Conservation (phyloP, 2,888 invertebrate genomes). For the Acanthosoma haemorrhoidale region DNA sequence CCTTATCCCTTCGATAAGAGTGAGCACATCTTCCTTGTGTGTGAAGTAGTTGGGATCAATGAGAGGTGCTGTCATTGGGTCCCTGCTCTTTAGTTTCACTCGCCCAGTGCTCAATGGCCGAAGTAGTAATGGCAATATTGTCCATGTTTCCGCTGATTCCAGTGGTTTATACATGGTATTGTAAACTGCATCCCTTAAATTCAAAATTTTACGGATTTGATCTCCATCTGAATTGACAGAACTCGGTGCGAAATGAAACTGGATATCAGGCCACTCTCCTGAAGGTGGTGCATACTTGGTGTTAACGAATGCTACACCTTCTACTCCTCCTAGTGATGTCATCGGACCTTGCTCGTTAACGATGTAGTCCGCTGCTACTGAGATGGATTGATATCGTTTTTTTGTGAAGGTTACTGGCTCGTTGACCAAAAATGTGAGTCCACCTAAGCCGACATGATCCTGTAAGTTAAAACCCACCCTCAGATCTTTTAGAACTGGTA, state of each 20-base stretch:
- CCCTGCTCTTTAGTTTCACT: slow-evolving; percentile 71
- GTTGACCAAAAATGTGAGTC: slow-evolving; percentile 74
- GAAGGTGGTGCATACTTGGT: slow-evolving; percentile 76
- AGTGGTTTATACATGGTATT: slow-evolving; percentile 81
- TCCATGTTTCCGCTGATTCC: slow-evolving; percentile 74
- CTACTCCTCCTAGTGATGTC: slow-evolving; percentile 74
- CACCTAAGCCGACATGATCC: slow-evolving; percentile 82
- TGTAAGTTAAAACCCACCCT: slow-evolving; percentile 73
- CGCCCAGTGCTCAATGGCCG: slow-evolving; percentile 83
- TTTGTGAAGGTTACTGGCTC: slow-evolving; percentile 74
- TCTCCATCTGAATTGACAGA: slow-evolving; percentile 78
- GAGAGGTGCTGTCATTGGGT: slow-evolving; percentile 76
- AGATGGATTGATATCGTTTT: slow-evolving; percentile 67
- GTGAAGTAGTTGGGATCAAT: slow-evolving; percentile 91
- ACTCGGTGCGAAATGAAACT: slow-evolving; percentile 81
- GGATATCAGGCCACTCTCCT: slow-evolving; percentile 75
- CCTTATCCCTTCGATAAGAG: slow-evolving; percentile 76
- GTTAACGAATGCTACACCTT: slow-evolving; percentile 81
- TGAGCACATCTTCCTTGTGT: slow-evolving; percentile 71
- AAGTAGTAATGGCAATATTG: slow-evolving; percentile 70
- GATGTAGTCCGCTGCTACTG: slow-evolving; percentile 75
- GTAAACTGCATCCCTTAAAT: slow-evolving; percentile 71
- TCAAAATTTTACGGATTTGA: slow-evolving; percentile 69
- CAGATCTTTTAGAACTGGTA: slow-evolving; percentile 67
- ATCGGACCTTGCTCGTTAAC: slow-evolving; percentile 74